Evolutionary conservation across 2,888 invertebrate genomes (phyloP), one percentile per base, ranked within the genome.

Genomic region (Agonopterix subpropinquella): DNA sequence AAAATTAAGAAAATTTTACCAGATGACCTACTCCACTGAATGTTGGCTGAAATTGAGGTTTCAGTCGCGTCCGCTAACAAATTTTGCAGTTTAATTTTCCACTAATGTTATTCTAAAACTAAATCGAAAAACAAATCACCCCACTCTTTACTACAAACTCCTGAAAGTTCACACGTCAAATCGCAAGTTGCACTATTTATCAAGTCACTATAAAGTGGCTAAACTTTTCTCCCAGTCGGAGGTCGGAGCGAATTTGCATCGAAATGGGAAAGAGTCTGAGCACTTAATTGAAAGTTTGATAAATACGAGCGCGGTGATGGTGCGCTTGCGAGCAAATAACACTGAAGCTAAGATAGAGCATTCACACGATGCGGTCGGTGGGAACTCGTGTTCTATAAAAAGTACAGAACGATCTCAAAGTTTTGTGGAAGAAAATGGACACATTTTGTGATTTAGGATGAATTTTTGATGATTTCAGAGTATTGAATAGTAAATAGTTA

Each of bases 241-340:
- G 46, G 44, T 42, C 28, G 28, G 55, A 49, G 59, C 53, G 67
- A 69, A 84, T 86, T 85, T 82, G 82, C 84, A 83, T 86, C 68
- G 72, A 77, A 82, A 84, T 79, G 76, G 76, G 71, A 69, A 76
- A 75, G 42, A 42, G 72, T 70, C 66, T 62, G 60, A 64, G 65
- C 63, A 72, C 77, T 79, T 82, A 81, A 81, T 82, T 83, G 81
- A 84, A 82, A 85, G 76, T 83, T 83, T 81, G 72, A 75, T 77
- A 75, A 74, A 68, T 62, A 55, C 51, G 44, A 61, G 56, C 49
- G 58, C 62, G 59, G 53, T 57, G 62, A 57, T 47, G 50, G 8
- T 36, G 11, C 41, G 8, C 36, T 9, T 36, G 47, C 42, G 18
- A 44, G 47, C 42, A 51, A 48, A 47, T 45, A 50, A 15, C 35